Base-by-base conservation (phyloP, 64 coral and sea anemone genomes). In the Astreopora myriophthalma region DNA sequence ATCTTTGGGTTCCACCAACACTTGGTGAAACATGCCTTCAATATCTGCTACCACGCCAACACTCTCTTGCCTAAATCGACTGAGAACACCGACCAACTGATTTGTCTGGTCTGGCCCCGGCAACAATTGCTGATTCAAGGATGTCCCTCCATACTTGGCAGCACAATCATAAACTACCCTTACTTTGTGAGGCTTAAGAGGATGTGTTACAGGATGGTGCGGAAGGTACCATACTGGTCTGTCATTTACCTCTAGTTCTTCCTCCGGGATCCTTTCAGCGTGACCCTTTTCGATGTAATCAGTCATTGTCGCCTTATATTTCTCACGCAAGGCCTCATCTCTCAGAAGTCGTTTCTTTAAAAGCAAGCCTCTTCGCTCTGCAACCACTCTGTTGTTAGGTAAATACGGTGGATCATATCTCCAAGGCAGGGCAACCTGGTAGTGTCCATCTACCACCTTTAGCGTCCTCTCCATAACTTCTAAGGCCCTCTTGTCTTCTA, bases 1-100 rank as follows among this genome's bases (percentile, higher is more conserved):
- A 34, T 92, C 89, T 19, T 73, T 71, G 49, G 77, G 79, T 3
- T 84, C 68, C 22, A 92, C 89, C 3, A 73, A 26, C 1, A 92
- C 78, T 24, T 92, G 92, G 26, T 72, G 86, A 57, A 94, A 94
- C 92, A 94, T 94, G 8, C 52, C 55, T 61, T 94, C 92, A 27
- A 94, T 84, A 30, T 94, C 85, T 16, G 92, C 85, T 2, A 94
- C 92, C 6, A 94, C 1, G 78, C 84, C 73, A 51, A 93, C 74
- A 20, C 32, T 36, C 24, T 77, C 82, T 79, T 76, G 44, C 31
- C 91, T 33, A 26, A 94, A 94, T 3, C 86, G 85, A 55, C 86
- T 94, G 10, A 94, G 34, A 0, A 94, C 85, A 29, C 85, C 92
- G 7, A 89, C 85, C 3, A 94, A 26, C 33, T 79, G 46, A 44